Evolutionary conservation across 1,140 invertebrate species (phyloP).

Genomic region (Drosophila suzukii): DNA sequence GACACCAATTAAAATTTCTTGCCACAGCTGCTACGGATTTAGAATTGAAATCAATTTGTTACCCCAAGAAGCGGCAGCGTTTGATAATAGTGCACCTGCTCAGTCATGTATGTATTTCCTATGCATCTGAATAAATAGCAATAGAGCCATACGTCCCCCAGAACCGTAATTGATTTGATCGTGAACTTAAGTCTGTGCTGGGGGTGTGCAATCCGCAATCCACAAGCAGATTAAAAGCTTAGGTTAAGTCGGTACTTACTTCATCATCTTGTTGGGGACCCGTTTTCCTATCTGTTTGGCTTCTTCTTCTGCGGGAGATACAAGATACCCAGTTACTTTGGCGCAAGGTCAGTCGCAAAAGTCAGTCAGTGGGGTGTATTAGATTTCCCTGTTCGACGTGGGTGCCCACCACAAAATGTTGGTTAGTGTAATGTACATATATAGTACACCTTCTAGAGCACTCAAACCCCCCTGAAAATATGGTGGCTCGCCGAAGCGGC

Average conservation of each 20-base stretch:
- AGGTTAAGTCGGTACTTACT: conserved; percentile 56
- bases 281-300: conserved; percentile 43
- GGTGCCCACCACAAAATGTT: neutral
- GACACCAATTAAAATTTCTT: neutral
- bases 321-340: conserved; percentile 45
- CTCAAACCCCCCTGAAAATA: neutral
- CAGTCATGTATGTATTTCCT: neutral
- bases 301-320: conserved; percentile 37
- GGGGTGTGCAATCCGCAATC: conserved; percentile 35
- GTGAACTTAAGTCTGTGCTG: conserved; percentile 63
- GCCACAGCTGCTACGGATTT: conserved; percentile 2
- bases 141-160: conserved; percentile 13
- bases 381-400: conserved; percentile 33
- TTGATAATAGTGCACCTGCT: conserved; percentile 58
- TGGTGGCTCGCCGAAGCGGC: conserved; percentile 55
- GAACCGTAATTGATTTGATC: conserved; percentile 69
- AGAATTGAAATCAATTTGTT: conserved; percentile 48
- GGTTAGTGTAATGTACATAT: neutral
- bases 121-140: conserved; percentile 23
- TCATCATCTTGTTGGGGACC: conserved; percentile 39
- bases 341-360: conserved; percentile 68
- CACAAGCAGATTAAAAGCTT: conserved; percentile 27
- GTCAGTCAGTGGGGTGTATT: conserved; percentile 63
- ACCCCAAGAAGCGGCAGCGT: conserved; percentile 14
- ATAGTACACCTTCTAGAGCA: conserved; percentile 1